Evolutionary conservation across 2,797 vertebrate genomes (phyloP).

Genomic region (Rhyacichthys aspro): DNA sequence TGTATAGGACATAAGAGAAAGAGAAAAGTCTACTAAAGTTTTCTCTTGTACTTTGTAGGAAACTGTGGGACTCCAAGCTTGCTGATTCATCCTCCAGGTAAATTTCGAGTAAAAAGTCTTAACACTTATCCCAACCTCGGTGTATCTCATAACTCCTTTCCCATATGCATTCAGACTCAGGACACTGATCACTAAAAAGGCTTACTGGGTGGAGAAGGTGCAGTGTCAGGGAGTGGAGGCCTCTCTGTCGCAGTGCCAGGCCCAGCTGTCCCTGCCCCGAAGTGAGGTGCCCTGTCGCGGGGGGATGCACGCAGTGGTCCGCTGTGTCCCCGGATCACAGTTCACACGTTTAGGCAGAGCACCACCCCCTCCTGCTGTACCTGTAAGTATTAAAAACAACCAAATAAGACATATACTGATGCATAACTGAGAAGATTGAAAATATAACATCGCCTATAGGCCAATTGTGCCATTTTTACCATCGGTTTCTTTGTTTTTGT

Average conservation of each 20-base stretch:
- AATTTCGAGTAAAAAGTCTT: too few species aligned
- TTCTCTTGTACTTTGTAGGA: slow-evolving; percentile 76
- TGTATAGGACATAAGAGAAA: background rate
- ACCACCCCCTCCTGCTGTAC: slow-evolving; percentile 54
- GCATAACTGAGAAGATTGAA: background rate
- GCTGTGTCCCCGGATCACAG: slow-evolving; percentile 83
- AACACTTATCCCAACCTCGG: too few species aligned
- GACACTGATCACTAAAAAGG: slow-evolving; percentile 84
- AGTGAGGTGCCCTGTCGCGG: slow-evolving; percentile 79
- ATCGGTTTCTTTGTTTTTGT: background rate
- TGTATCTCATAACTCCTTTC: background rate
- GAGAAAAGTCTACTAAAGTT: background rate
- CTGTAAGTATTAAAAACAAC: slow-evolving; percentile 61
- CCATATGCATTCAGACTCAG: slow-evolving; percentile 76
- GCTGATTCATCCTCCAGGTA: slow-evolving; percentile 90
- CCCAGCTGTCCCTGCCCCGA: slow-evolving; percentile 78
- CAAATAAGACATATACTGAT: background rate
- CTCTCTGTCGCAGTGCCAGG: slow-evolving; percentile 84
- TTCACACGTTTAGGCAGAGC: slow-evolving; percentile 69
- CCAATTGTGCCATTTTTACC: background rate
- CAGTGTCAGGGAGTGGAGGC: slow-evolving; percentile 85
- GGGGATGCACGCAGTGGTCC: slow-evolving; percentile 88
- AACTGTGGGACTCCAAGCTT: slow-evolving; percentile 92
- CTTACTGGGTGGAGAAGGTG: slow-evolving; percentile 92
- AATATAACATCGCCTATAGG: too few species aligned